These are phyloP conservation scores for Perizoma affinitatum DNA, from an alignment of 2,888 invertebrate species.

Conservation along the genomic window DNA sequence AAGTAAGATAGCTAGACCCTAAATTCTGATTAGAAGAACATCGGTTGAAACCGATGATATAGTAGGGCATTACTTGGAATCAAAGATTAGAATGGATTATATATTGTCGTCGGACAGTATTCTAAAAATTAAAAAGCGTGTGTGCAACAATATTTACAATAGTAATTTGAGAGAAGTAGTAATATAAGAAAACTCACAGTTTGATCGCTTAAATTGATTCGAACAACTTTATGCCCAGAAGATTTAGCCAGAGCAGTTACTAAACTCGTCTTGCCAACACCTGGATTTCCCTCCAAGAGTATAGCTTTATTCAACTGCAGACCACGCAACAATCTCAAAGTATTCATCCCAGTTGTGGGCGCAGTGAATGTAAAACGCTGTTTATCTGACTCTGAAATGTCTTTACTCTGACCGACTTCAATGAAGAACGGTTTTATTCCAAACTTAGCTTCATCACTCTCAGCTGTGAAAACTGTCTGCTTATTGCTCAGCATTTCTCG, in stretches of 20 bases:
- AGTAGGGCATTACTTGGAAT: too few relatives aligned
- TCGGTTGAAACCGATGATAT: too few relatives aligned
- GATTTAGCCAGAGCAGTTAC: slow-evolving; percentile 94
- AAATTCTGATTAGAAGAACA: too few relatives aligned
- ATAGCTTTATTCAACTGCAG: slow-evolving; percentile 96
- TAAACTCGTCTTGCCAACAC: slow-evolving; percentile 98
- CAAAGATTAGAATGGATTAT: too few relatives aligned
- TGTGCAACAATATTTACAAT: too few relatives aligned
- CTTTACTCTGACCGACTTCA: slow-evolving; percentile 70
- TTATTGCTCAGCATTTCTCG: slow-evolving; percentile 61
- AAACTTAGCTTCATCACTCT: slow-evolving; percentile 76
- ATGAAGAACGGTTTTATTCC: slow-evolving; percentile 92
- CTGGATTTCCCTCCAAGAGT: slow-evolving; percentile 98
- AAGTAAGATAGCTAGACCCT: neutral
- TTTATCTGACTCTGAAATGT: slow-evolving; percentile 48
- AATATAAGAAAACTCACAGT: slow-evolving; percentile 86
- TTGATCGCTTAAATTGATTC: slow-evolving; percentile 99
- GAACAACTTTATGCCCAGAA: slow-evolving; percentile 92
- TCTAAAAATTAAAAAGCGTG: too few relatives aligned
- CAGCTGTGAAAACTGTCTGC: slow-evolving; percentile 62
- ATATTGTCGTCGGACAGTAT: too few relatives aligned
- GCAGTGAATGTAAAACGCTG: slow-evolving; percentile 88
- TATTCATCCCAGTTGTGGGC: slow-evolving; percentile 92
- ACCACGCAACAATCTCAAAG: slow-evolving; percentile 92
- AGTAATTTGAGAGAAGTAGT: neutral